These are phyloP conservation scores for Drosophila ohnishii DNA, from an alignment of 1,140 invertebrate genomes.

Conservation along the genomic window DNA sequence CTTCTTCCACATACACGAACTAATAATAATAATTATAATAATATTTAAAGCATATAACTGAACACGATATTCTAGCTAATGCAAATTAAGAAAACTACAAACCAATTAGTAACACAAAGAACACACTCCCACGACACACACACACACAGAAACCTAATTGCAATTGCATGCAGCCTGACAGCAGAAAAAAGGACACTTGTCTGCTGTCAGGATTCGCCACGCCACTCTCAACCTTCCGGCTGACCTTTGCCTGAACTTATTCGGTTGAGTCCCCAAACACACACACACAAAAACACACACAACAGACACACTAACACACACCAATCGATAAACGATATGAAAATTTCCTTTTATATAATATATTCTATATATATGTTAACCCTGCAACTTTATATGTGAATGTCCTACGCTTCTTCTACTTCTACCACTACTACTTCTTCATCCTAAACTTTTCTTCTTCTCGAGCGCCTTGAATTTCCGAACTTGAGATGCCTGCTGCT, in stretches of 20 bases:
- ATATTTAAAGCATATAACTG: constrained; percentile 25
- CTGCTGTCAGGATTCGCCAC: constrained; percentile 31
- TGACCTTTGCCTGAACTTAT: constrained; percentile 43
- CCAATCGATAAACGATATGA: constrained; percentile 18
- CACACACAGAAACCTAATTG: constrained; percentile 23
- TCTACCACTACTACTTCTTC: constrained; percentile 17
- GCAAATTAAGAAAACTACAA: constrained; percentile 36
- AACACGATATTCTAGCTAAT: constrained; percentile 45
- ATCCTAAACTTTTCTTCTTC: constrained; percentile 43
- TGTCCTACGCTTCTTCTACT: constrained; percentile 36
- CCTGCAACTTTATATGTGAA: constrained; percentile 47
- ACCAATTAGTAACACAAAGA: constrained; percentile 33
- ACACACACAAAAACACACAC: not conserved
- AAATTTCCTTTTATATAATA: constrained; percentile 51
- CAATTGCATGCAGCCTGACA: constrained; percentile 38
- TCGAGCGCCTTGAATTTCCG: constrained; percentile 45
- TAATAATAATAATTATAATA: constrained; percentile 27
- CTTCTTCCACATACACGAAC: constrained; percentile 35
- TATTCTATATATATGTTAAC: constrained; percentile 31
- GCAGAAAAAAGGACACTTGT: constrained; percentile 40
- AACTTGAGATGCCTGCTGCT: constrained; percentile 30
- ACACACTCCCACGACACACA: constrained; percentile 30
- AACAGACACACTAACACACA: constrained; percentile 14
- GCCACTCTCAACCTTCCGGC: constrained; percentile 41
- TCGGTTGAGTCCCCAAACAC: constrained; percentile 28